Conservation (phyloP, 2,888 invertebrate genomes). For the Ophion slaviceki region DNA sequence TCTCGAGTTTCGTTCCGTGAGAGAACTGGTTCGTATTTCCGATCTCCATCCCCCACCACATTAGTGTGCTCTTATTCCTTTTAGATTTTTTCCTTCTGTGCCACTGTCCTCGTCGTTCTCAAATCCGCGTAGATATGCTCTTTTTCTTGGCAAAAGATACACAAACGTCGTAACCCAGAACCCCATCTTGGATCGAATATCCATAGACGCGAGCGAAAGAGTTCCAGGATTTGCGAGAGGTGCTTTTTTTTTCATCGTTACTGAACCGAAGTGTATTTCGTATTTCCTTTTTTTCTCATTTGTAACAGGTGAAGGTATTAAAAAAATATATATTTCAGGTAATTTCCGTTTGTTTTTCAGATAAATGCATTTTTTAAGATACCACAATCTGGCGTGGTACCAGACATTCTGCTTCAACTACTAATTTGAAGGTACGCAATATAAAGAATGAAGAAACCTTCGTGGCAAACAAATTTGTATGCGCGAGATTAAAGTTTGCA, state of each 20-base stretch:
- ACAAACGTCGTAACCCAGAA: slow-evolving; percentile 70
- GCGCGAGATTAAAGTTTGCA: no score
- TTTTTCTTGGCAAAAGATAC: slow-evolving; percentile 42
- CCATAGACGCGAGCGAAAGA: slow-evolving; percentile 16
- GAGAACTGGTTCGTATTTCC: slow-evolving; percentile 62
- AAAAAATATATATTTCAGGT: no score
- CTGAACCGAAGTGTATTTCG: background rate
- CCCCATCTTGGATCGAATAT: slow-evolving; percentile 64
- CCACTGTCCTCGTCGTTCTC: slow-evolving; percentile 43
- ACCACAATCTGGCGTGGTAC: no score
- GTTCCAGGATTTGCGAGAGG: slow-evolving; percentile 3
- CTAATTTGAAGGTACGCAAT: no score
- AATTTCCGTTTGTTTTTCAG: no score
- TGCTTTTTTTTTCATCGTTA: background rate
- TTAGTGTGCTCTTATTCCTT: slow-evolving; percentile 37
- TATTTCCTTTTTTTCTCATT: background rate
- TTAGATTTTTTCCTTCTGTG: slow-evolving; percentile 19
- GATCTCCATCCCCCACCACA: background rate
- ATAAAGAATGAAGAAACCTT: no score
- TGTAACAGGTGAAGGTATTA: background rate
- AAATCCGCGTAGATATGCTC: slow-evolving; percentile 23
- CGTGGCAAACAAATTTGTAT: no score
- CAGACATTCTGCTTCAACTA: no score
- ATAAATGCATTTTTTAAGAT: no score
- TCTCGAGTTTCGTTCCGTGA: slow-evolving; percentile 64